Conservation (phyloP, 2,113 vertebrate genomes). For the Dasyurus viverrinus region DNA sequence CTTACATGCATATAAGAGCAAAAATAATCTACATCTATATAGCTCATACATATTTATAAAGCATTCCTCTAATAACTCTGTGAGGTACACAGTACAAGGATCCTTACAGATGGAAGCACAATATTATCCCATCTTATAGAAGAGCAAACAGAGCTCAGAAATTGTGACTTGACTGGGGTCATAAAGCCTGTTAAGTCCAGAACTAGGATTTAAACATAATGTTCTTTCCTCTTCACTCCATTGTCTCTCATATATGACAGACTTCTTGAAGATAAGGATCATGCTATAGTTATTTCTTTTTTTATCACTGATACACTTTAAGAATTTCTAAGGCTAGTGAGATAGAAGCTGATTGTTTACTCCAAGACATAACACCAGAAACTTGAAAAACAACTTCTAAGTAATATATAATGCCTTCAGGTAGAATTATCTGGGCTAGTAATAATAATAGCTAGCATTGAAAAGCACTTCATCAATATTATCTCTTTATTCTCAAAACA, state of each 20-base stretch:
- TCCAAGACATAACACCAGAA: neutral
- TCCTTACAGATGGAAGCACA: neutral
- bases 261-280: neutral
- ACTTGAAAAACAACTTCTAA: neutral
- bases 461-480: neutral
- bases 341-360: neutral
- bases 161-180: neutral
- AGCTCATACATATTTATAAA: neutral
- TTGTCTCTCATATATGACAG: neutral
- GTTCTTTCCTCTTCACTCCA: neutral
- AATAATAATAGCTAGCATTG: neutral
- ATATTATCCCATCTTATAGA: neutral
- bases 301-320: neutral
- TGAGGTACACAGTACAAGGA: neutral
- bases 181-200: neutral
- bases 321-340: neutral
- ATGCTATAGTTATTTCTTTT: neutral
- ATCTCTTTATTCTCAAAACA: neutral
- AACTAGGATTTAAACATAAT: neutral
- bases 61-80: neutral
- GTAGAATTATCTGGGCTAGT: neutral
- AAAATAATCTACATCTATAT: conserved; percentile 2
- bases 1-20: neutral
- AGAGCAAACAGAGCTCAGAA: neutral
- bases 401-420: neutral